phyloP scores from a whole-genome alignment of 2,113 vertebrate genomes.

The Callaeas wilsoni region DNA sequence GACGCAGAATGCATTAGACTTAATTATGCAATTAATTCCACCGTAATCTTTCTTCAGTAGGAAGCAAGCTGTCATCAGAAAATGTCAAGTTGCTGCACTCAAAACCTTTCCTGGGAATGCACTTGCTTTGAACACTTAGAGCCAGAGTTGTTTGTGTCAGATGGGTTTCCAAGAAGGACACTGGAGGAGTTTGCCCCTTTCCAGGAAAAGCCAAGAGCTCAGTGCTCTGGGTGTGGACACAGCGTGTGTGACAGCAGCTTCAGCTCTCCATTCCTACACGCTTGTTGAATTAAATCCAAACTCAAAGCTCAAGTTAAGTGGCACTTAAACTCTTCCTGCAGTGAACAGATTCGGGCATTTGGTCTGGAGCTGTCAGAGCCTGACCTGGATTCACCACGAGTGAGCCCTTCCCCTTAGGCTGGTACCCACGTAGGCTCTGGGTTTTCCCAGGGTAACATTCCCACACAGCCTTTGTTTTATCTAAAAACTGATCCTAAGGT shows the following conservation, averaged over 20 bases:
- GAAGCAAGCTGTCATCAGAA: background rate
- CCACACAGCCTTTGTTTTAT: background rate
- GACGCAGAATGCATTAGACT: background rate
- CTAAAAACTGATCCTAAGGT: background rate
- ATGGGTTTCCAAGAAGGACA: background rate
- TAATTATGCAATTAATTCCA: background rate
- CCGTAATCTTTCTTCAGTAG: background rate
- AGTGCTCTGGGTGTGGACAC: too few species aligned
- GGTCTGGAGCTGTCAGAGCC: background rate
- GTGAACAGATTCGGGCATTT: background rate
- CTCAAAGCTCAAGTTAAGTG: too few species aligned
- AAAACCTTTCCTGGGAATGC: background rate
- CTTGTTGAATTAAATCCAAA: background rate
- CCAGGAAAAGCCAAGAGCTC: background rate
- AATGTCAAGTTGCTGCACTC: background rate
- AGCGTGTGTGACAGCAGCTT: background rate
- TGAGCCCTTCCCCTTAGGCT: fast-evolving
- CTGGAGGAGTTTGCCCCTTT: background rate
- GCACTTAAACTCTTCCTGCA: background rate
- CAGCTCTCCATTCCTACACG: background rate
- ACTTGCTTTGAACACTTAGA: background rate
- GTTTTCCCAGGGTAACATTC: background rate
- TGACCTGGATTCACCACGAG: background rate
- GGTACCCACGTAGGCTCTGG: fast-evolving
- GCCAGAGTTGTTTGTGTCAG: background rate